Conservation (phyloP, 2,113 vertebrate species). For the Tychaedon coryphoeus region DNA sequence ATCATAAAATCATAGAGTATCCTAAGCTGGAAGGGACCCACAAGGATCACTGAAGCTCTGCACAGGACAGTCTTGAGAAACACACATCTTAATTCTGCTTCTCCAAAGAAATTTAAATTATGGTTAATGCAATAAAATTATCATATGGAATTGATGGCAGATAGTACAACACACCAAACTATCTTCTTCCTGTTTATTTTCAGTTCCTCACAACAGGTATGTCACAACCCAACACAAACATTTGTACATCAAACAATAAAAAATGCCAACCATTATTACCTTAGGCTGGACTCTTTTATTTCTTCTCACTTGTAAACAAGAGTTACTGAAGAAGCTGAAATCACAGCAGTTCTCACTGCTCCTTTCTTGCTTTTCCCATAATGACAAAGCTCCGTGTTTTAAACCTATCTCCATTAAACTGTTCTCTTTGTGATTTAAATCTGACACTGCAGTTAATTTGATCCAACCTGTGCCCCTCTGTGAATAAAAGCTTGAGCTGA, state of each 20-base stretch:
- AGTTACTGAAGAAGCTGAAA: slow-evolving; percentile 28
- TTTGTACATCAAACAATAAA: background rate
- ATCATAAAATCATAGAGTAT: background rate
- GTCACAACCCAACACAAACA: background rate
- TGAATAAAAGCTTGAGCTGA: background rate
- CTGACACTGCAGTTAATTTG: background rate
- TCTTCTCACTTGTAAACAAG: slow-evolving; percentile 35
- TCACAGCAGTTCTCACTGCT: background rate
- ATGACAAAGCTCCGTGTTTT: background rate
- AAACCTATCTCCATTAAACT: background rate
- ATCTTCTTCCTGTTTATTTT: background rate
- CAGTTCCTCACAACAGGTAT: background rate
- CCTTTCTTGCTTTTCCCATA: slow-evolving; percentile 42
- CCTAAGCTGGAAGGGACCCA: background rate
- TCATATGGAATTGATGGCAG: background rate
- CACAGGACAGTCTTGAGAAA: background rate
- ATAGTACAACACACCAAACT: background rate
- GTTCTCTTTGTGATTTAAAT: background rate
- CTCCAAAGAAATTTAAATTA: background rate
- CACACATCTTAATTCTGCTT: background rate
- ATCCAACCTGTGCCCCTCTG: background rate
- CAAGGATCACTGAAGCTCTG: background rate
- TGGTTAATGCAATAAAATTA: background rate
- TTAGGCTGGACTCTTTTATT: slow-evolving; percentile 40
- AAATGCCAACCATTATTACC: slow-evolving; percentile 12